Base-by-base conservation (phyloP, 2,113 vertebrate genomes). In the Urocitellus parryii region DNA sequence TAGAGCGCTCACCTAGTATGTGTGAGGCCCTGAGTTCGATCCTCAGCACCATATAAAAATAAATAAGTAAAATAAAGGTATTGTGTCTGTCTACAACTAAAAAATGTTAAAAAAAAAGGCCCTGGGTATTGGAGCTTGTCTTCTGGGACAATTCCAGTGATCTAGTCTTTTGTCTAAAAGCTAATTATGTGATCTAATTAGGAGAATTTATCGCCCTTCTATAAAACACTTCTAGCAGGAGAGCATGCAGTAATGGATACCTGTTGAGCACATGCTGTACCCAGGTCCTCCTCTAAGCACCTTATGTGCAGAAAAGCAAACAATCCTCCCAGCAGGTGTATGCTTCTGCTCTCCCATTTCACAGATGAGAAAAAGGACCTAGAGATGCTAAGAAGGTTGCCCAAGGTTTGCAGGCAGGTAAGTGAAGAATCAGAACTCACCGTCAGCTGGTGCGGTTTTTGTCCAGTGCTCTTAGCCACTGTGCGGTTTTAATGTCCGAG, bases 161-260 rank as follows among this genome's bases (percentile, higher is more conserved):
- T 74, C 58, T 82, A 3, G 24, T 29, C 42, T 95, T 97, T 85
- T n/a, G 51, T 85, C 86, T 68, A 89, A 45, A 85, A 92, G 32
- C 1, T 29, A 72, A 42, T 65, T 32, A 32, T 51, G 29, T 17
- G 29, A 51, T 63, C 39, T 79, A 8, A 56, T 88, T 86, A 61
- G 58, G 16, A 77, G 77, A 25, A 17, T 87, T 68, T 24, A 61
- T 61, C 24, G 8, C 56, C 24, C 22, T 61, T 24, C 58, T 10
- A 34, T 37, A 56, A 78, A 82, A 11, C 4, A 56, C 67, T 45
- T 24, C 24, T 7, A 58, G 20, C 34, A 39, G 10, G 34, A 34
- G 22, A 68, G 4, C 32, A 2, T 79, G 10, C 16, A 20, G 17
- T 63, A 34, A 29, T 17, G 51, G 45, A 18, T 8, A 32, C 67